Evolutionary conservation across 2,888 invertebrate species (phyloP), one percentile per base, ranked within the genome.

Genomic region (Caenorhabditis sp.): DNA sequence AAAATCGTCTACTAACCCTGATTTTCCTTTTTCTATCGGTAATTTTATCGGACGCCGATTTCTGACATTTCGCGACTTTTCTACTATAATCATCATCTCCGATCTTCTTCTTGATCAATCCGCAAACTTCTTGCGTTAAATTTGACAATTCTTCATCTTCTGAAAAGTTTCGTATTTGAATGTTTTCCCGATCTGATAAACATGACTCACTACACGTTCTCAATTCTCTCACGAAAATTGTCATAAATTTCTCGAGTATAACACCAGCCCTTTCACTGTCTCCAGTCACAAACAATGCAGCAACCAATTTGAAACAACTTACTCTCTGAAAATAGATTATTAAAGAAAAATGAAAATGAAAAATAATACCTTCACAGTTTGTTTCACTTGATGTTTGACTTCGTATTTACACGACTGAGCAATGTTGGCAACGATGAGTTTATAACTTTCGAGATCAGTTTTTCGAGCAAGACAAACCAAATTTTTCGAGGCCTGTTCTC

Each of bases 291-390:
- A 76, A 71, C 31, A 82, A 65, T 6, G 82, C 85, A 24, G 83
- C 83, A 3, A 77, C 60, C 19, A 84, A 58, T 70, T 85, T 85
- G 71, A 85, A 83, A 10, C 83, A 69, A 55, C 57, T 71, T n/a
- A 73, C 55, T 55, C 85, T 77, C 85, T 85, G 67, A 78, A 83
- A 72, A 26, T 24, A 37, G 12, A 5, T 26, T 1, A 27, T n/a
- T 21, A 10, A 23, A 8, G n/a, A 19, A 49, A 21, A 10, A 31
- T 31, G 10, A 31, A 31, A 6, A 31, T 4, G 10, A 6, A 10
- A 31, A 31, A 31, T 31, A 6, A 6, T 31, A 80, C 79, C 66
- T 75, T 81, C 21, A 75, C 49, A 10, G 66, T 60, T 21, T 77
- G 73, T 23, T 82, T 75, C 10, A 77, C 71, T 19, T 76, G 70